Conservation (phyloP, 2,797 vertebrate species). For the Hydrolagus colliei region DNA sequence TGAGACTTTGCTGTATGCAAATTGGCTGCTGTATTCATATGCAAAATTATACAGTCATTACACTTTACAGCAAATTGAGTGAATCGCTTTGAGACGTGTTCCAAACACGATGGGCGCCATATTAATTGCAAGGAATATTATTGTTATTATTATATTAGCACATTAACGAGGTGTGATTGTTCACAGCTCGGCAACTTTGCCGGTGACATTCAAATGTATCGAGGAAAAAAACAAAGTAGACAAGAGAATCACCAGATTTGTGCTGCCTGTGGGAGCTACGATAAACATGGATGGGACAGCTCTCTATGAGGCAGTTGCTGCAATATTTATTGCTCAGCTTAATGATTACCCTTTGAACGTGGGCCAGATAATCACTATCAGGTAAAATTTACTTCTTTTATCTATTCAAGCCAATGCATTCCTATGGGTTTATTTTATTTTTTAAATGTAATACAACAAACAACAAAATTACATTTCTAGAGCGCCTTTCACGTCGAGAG, state of each 20-base stretch:
- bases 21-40: too few relatives aligned
- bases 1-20: too few relatives aligned
- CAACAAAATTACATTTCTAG: too few relatives aligned
- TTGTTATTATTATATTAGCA: too few relatives aligned
- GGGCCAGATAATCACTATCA: slow-evolving; percentile 89
- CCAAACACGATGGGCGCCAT: too few relatives aligned
- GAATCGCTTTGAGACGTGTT: too few relatives aligned
- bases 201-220: slow-evolving; percentile 88
- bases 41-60: too few relatives aligned
- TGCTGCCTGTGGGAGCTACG: slow-evolving; percentile 89
- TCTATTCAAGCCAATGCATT: background rate
- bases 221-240: slow-evolving; percentile 89
- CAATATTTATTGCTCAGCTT: slow-evolving; percentile 90
- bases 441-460: too few relatives aligned
- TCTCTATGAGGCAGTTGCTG: slow-evolving; percentile 90
- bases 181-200: slow-evolving; percentile 85
- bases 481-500: too few relatives aligned
- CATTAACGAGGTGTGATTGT: background rate
- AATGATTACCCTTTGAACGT: slow-evolving; percentile 76
- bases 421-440: background rate
- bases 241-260: slow-evolving; percentile 91
- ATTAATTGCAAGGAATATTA: too few relatives aligned
- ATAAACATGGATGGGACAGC: slow-evolving; percentile 98
- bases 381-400: slow-evolving; percentile 51
- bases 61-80: too few relatives aligned